Base-by-base conservation (phyloP, 2,888 invertebrate genomes). In the Scotopteryx bipunctaria region DNA sequence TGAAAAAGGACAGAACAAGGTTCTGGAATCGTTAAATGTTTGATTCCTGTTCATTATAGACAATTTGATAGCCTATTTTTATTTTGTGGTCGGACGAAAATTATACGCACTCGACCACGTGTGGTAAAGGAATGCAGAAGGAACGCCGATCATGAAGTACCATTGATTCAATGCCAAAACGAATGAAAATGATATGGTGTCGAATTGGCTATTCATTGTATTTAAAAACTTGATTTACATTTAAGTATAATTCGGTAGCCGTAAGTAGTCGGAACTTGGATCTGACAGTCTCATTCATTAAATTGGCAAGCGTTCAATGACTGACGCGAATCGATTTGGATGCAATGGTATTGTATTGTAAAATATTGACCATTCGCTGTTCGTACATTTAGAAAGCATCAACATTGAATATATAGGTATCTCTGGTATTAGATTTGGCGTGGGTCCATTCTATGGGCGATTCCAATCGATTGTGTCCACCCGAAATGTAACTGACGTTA, bases 401-500 rank as follows among this genome's bases (percentile, higher is more conserved):
- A n/a, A n/a, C 31, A 9, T 31, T 31, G 13, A 5, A 31, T 31
- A 15, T 31, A 5, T 11, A 17, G n/a, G n/a, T 9, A 6, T 9
- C 5, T 35, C n/a, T 32, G 4, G 31, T 35, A 19, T 35, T n/a
- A n/a, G n/a, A n/a, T n/a, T 46, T 46, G 46, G 38, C 46, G 23
- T 32, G 47, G 40, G 47, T 40, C 16, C 40, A 44, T 27, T 37
- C n/a, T 31, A 43, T 50, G 44, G 33, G 27, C 27, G 50, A 19
- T 9, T 19, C 44, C n/a, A 38, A 50, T 50, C 19, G 38, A 49
- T 49, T 41, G 6, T 15, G 6, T 29, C 9, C 31, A 42, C 29
- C 21, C 36, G 13, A 25, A 42, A 31, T 23, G n/a, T 23, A 2
- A 33, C 15, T 31, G 37, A 31, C 19, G 35, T 44, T 29, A 19